Evolutionary conservation across 2,113 vertebrate species (phyloP), one percentile per base, ranked within the genome.

Genomic region (Mirounga angustirostris): DNA sequence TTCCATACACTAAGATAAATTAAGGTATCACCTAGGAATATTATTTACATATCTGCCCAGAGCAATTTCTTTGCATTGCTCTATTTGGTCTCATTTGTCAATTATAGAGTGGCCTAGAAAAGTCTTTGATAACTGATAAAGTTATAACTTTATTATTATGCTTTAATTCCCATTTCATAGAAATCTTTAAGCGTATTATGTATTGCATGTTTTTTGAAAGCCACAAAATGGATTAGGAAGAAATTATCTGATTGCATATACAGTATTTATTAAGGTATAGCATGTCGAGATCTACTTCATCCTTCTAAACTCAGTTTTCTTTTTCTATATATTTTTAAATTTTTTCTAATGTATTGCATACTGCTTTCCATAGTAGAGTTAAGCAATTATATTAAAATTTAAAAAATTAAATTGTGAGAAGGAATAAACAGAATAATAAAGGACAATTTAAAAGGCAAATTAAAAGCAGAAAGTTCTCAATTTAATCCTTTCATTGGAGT

Each of bases 71-170:
- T 95, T 96, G 56, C 11, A n/a, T 69, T 78, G 58, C 6, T 81
- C 5, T 80, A 80, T 50, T 73, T 26, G 6, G 5, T 59, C 12
- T 97, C 63, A 88, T 96, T 86, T 94, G 22, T 40, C 50, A 88
- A 9, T 26, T 81, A 7, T 43, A 30, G 3, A 82, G 54, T 82
- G 52, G 19, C 4, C n/a, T 61, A 24, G 19, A 95, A 85, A 71
- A 65, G 21, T 82, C 85, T 85, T 46, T 80, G 30, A 69, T 74
- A 74, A 43, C 14, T 67, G 7, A 78, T 52, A 33, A 22, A 97
- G 67, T 90, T 92, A 58, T 80, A 76, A 58, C 16, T 71, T 89
- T 92, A 85, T 71, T 85, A 63, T 83, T 61, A 54, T 90, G n/a
- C 2, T 78, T 80, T 86, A 87, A 74, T 71, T 61, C 94, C 11